Evolutionary conservation across 2,113 vertebrate species (phyloP).

Genomic region (Anhinga anhinga): DNA sequence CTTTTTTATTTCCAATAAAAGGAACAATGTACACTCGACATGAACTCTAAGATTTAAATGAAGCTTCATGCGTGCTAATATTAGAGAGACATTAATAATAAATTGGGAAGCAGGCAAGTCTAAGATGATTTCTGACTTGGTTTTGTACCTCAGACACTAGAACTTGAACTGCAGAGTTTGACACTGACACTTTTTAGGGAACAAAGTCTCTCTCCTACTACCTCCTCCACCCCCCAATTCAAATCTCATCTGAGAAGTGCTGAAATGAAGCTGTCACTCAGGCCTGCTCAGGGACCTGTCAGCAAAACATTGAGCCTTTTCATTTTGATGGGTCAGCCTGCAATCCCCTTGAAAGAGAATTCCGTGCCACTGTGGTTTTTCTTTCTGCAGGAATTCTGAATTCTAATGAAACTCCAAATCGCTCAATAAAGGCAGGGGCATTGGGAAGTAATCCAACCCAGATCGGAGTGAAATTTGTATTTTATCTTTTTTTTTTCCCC

Average conservation of each 20-base stretch:
- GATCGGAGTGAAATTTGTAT: conserved; percentile 79
- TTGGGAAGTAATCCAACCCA: conserved; percentile 77
- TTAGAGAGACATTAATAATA: conserved; percentile 65
- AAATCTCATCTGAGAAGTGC: conserved; percentile 81
- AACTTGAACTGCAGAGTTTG: conserved; percentile 81
- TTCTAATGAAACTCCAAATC: conserved; percentile 87
- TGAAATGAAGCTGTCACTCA: conserved; percentile 89
- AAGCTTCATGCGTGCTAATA: conserved; percentile 38
- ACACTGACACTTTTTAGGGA: conserved; percentile 87
- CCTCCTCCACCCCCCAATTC: conserved; percentile 68
- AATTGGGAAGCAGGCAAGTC: conserved; percentile 36
- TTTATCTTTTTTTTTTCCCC: conserved; percentile 59
- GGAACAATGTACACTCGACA: neutral
- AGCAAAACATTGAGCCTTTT: conserved; percentile 83
- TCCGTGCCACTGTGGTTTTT: conserved; percentile 74
- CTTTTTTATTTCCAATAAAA: conserved; percentile 52
- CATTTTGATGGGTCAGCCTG: conserved; percentile 86
- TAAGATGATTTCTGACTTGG: conserved; percentile 43
- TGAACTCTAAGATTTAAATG: conserved; percentile 45
- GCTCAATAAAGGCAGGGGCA: conserved; percentile 82
- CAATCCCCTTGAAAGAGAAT: conserved; percentile 83
- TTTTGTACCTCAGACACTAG: conserved; percentile 74
- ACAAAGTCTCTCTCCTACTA: conserved; percentile 77
- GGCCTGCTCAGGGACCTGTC: conserved; percentile 81
- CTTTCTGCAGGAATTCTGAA: conserved; percentile 82